Evolutionary conservation across 2,888 invertebrate species (phyloP).

Genomic region (Macaria notata): DNA sequence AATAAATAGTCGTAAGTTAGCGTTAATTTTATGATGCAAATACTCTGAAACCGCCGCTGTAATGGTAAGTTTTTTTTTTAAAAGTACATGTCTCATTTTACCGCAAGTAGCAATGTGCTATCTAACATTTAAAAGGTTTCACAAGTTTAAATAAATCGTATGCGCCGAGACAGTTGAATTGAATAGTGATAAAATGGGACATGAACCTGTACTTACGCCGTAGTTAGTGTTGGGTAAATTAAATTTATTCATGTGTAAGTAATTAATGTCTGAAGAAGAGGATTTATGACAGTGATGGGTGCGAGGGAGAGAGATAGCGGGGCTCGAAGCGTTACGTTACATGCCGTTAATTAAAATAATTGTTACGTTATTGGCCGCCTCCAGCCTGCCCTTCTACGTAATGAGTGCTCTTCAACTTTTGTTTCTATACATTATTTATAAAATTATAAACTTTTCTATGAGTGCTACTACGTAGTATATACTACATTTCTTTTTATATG

Average conservation of each 20-base stretch:
- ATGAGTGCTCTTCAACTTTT: constrained; percentile 16
- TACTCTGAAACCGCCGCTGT: constrained; percentile 22
- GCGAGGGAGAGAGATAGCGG: constrained; percentile 36
- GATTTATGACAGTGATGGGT: constrained; percentile 40
- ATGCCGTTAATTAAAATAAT: constrained; percentile 69
- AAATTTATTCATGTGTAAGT: constrained; percentile 40
- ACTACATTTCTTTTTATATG: neutral
- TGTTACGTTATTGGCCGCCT: constrained; percentile 60
- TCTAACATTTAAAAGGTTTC: too few species aligned
- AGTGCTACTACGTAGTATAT: neutral
- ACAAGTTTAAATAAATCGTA: neutral
- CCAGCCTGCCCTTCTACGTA: constrained; percentile 36
- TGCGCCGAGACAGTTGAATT: constrained; percentile 9
- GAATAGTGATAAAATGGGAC: constrained; percentile 17
- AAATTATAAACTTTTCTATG: constrained; percentile 9
- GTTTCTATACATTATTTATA: constrained; percentile 18
- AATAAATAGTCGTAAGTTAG: constrained; percentile 14
- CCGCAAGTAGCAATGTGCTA: neutral
- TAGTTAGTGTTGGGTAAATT: constrained; percentile 34
- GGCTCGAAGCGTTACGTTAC: constrained; percentile 56
- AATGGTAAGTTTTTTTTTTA: constrained; percentile 6
- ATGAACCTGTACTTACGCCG: constrained; percentile 8
- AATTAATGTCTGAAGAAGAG: constrained; percentile 42
- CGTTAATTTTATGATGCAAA: constrained; percentile 32
- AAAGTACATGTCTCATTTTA: constrained; percentile 13